phyloP scores from a whole-genome alignment of 2,888 invertebrate species.

The Drosophila rubida region DNA sequence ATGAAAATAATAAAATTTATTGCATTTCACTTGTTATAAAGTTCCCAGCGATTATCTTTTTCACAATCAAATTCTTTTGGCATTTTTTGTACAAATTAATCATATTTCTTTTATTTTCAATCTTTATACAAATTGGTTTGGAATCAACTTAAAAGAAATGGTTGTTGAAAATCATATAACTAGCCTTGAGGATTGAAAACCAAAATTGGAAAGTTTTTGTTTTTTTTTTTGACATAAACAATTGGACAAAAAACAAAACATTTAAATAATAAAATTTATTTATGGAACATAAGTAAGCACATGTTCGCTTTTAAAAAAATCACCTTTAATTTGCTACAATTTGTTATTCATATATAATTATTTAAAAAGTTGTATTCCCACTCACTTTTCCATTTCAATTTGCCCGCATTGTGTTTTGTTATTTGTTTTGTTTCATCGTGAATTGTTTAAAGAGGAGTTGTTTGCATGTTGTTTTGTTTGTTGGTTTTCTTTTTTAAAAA shows the following conservation, averaged over 20 bases:
- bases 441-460: slow-evolving; percentile 21
- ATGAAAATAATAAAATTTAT: too few relatives aligned
- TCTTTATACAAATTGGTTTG: slow-evolving; percentile 48
- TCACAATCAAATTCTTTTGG: slow-evolving; percentile 8
- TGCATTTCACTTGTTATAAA: too few relatives aligned
- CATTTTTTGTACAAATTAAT: slow-evolving; percentile 54
- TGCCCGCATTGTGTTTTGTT: slow-evolving; percentile 14
- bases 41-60: background rate
- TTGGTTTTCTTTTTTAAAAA: slow-evolving; percentile 38
- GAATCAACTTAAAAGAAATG: slow-evolving; percentile 32
- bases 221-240: slow-evolving; percentile 12
- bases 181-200: slow-evolving; percentile 16
- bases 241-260: slow-evolving; percentile 33
- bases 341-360: slow-evolving; percentile 70
- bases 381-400: slow-evolving; percentile 38
- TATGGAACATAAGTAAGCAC: slow-evolving; percentile 70
- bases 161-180: slow-evolving; percentile 2
- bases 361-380: slow-evolving; percentile 60
- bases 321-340: slow-evolving; percentile 79
- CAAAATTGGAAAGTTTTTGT: slow-evolving; percentile 28
- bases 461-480: slow-evolving; percentile 55
- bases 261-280: slow-evolving; percentile 72
- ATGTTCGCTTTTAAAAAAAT: slow-evolving; percentile 70
- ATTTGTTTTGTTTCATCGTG: slow-evolving; percentile 9
- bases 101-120: slow-evolving; percentile 33